Percentiles rank a stretch among this genome's conserved stretches.
These are phyloP conservation scores for Eugnorisma glareosa DNA, from an alignment of 2,888 invertebrate species.

Conservation along the genomic window DNA sequence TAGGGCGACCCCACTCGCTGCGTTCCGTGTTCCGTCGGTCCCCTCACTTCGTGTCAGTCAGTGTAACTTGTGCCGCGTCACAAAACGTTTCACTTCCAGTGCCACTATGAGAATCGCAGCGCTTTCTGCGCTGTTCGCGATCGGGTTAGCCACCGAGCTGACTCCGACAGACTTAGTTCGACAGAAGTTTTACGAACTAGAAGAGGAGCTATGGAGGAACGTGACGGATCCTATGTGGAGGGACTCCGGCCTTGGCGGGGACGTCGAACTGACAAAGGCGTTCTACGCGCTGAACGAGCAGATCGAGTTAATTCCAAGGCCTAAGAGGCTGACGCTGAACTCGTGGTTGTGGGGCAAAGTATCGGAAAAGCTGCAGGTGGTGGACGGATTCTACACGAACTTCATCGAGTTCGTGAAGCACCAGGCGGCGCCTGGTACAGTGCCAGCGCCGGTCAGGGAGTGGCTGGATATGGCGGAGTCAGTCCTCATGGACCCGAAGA, in stretches of 20 bases:
- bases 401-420: slow-evolving; percentile 91
- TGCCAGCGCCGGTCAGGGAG: slow-evolving; percentile 81
- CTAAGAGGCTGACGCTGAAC: slow-evolving; percentile 75
- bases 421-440: slow-evolving; percentile 81
- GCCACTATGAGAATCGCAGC: slow-evolving; percentile 81
- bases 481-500: slow-evolving; percentile 91
- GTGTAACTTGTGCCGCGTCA: slow-evolving; percentile 79
- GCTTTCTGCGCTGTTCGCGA: slow-evolving; percentile 79
- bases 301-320: slow-evolving; percentile 81
- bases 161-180: slow-evolving; percentile 91
- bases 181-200: slow-evolving; percentile 90
- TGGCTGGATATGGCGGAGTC: slow-evolving; percentile 92
- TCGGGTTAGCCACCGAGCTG: slow-evolving; percentile 77
- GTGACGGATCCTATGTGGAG: slow-evolving; percentile 84
- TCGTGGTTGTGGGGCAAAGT: slow-evolving; percentile 92
- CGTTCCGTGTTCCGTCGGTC: slow-evolving; percentile 75
- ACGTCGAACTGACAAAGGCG: slow-evolving; percentile 90
- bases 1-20: slow-evolving; percentile 77
- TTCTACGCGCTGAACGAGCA: slow-evolving; percentile 90
- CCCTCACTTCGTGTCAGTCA: slow-evolving; percentile 79
- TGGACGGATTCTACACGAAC: slow-evolving; percentile 92
- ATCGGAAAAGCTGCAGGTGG: slow-evolving; percentile 90
- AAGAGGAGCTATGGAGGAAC: slow-evolving; percentile 88
- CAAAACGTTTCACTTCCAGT: slow-evolving; percentile 71
- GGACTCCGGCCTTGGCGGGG: slow-evolving; percentile 83